Conservation (phyloP, 2,888 invertebrate genomes). For the Eilema depressum region DNA sequence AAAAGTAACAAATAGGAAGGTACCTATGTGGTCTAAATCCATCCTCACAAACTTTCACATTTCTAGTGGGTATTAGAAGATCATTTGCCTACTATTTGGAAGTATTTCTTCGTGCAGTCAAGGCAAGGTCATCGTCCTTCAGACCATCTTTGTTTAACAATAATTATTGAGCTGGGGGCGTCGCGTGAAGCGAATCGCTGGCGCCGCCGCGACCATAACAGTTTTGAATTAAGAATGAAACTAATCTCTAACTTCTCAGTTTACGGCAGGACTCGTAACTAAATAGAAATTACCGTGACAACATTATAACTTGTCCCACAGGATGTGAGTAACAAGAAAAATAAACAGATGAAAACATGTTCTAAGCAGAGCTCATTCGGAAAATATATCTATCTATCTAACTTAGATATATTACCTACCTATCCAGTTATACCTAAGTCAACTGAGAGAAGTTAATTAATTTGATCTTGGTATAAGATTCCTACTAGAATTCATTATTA, state of each 20-base stretch:
- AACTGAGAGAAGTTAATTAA: no score
- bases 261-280: conserved; percentile 50
- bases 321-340: conserved; percentile 34
- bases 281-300: conserved; percentile 51
- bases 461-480: background rate
- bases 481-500: background rate
- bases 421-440: no score
- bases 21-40: background rate
- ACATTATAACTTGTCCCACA: conserved; percentile 31
- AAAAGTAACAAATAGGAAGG: no score
- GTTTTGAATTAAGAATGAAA: conserved; percentile 57
- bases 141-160: conserved; percentile 54
- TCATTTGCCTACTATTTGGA: conserved; percentile 32
- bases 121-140: conserved; percentile 56
- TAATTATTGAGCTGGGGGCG: conserved; percentile 62
- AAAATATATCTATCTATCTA: background rate
- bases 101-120: conserved; percentile 50
- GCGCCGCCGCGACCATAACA: conserved; percentile 66
- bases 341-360: conserved; percentile 23
- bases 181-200: conserved; percentile 68
- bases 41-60: background rate
- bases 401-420: no score
- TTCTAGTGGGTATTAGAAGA: background rate
- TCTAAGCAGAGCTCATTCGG: conserved; percentile 3
- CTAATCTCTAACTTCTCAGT: conserved; percentile 39